Evolutionary conservation across 2,113 vertebrate genomes (phyloP).

Genomic region (Catharus bicknelli): DNA sequence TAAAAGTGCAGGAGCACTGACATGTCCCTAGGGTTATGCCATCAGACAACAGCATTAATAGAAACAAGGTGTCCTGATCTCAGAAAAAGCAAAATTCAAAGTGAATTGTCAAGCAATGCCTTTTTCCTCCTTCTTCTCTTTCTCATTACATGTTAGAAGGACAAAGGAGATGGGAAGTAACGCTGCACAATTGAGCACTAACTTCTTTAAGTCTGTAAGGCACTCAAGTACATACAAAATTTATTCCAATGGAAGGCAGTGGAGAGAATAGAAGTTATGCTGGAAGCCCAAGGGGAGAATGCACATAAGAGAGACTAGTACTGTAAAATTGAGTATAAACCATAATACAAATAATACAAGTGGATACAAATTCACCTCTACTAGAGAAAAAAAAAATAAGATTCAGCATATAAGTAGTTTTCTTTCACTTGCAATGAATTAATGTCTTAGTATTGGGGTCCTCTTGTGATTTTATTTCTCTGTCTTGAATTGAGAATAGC

Average conservation of each 20-base stretch:
- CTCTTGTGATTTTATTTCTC: neutral
- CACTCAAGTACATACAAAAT: neutral
- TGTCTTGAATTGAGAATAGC: neutral
- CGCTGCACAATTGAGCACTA: neutral
- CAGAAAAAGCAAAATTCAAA: neutral
- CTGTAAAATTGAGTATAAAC: neutral
- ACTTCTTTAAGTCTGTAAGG: neutral
- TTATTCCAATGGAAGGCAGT: neutral
- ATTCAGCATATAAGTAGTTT: neutral
- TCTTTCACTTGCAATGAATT: neutral
- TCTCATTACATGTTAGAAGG: neutral
- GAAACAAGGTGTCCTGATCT: neutral
- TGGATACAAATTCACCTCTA: neutral
- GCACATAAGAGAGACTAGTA: neutral
- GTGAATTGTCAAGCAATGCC: neutral
- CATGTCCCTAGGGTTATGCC: neutral
- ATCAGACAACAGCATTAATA: neutral
- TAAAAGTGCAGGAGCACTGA: neutral
- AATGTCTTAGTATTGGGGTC: fast-evolving
- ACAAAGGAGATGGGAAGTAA: neutral
- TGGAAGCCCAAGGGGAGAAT: neutral
- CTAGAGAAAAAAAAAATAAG: neutral
- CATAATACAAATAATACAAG: neutral
- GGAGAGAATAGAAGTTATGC: neutral
- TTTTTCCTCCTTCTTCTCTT: neutral